A percentile compares a stretch with the other conserved stretches of the same genome.
Conservation (phyloP, 2,113 vertebrate genomes). For the Puntigrus tetrazona region DNA sequence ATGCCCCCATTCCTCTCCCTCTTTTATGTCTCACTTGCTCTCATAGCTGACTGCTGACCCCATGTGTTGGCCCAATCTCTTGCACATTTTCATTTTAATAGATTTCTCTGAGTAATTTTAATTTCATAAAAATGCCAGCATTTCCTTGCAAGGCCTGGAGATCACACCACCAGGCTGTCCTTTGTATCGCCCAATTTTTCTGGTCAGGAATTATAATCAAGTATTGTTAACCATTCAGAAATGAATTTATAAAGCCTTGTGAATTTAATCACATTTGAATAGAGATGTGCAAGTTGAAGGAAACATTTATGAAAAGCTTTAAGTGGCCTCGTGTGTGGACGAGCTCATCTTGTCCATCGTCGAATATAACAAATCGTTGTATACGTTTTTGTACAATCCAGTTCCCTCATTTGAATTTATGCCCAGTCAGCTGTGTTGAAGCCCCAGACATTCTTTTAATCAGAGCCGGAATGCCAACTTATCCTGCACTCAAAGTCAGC, state of each 20-base stretch:
- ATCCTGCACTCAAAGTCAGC: conserved; percentile 8
- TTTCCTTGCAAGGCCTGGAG: background rate
- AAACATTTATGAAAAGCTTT: too few relatives aligned
- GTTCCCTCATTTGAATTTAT: background rate
- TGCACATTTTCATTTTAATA: background rate
- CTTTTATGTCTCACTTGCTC: background rate
- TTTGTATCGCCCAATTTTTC: background rate
- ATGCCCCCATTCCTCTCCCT: background rate
- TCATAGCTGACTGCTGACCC: background rate
- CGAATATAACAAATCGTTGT: background rate
- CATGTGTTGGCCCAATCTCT: background rate
- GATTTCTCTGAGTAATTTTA: background rate
- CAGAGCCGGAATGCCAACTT: background rate
- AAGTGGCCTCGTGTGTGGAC: background rate
- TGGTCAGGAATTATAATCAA: background rate
- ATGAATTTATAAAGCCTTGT: background rate
- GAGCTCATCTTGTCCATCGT: background rate
- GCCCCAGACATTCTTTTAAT: background rate
- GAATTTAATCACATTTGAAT: background rate
- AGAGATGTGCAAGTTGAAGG: too few relatives aligned
- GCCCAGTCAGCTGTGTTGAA: background rate
- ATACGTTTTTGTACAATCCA: background rate
- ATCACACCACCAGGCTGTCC: background rate
- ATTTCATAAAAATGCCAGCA: background rate
- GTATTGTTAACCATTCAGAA: background rate